These are phyloP conservation scores for Amitus sp. DNA, from an alignment of 2,888 invertebrate species.

Conservation along the genomic window DNA sequence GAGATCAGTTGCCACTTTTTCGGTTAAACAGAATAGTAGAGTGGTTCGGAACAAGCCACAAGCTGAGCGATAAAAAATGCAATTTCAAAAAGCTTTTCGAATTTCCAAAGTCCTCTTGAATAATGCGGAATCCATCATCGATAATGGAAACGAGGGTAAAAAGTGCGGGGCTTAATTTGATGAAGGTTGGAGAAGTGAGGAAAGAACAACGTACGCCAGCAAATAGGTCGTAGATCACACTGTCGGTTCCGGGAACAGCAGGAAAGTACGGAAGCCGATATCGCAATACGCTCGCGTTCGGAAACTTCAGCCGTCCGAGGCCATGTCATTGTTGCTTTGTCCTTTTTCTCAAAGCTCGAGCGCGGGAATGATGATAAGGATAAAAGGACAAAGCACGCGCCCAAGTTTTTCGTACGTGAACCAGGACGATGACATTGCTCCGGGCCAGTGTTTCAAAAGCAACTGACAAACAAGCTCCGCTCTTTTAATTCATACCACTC, in stretches of 20 bases:
- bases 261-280: conserved; percentile 24
- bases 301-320: conserved; percentile 28
- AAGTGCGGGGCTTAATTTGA: conserved; percentile 3
- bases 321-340: conserved; percentile 29
- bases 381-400: conserved; percentile 28
- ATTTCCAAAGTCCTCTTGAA: background rate
- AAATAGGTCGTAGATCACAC: conserved; percentile 32
- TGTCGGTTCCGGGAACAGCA: conserved; percentile 24
- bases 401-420: conserved; percentile 39
- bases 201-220: conserved; percentile 25
- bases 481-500: conserved; percentile 18
- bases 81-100: background rate
- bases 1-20: background rate
- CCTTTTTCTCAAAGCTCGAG: conserved; percentile 23
- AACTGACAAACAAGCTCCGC: conserved; percentile 32
- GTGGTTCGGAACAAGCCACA: no score
- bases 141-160: conserved; percentile 1
- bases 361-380: conserved; percentile 32
- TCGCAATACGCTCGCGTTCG: conserved; percentile 34
- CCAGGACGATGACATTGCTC: conserved; percentile 27
- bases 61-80: background rate
- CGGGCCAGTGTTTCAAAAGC: conserved; percentile 25
- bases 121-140: background rate
- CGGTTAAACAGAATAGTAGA: no score
- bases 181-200: conserved; percentile 15